phyloP scores from a whole-genome alignment of 1,140 invertebrate genomes.

The Hyphantria cunea region DNA sequence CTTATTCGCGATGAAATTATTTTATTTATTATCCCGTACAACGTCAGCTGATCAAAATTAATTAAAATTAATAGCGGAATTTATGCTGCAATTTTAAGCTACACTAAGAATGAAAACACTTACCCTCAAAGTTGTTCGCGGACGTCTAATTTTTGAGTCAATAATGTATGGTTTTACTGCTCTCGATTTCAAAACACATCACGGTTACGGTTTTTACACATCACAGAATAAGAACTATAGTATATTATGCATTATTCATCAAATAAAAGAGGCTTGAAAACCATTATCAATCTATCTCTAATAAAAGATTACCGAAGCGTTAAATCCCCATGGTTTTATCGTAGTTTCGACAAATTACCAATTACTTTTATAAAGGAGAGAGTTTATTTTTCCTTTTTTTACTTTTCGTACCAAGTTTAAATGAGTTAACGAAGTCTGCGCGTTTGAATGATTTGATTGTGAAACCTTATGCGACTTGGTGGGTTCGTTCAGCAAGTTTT shows the following conservation, averaged over 20 bases:
- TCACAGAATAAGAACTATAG: neutral
- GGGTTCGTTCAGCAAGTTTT: too few species aligned
- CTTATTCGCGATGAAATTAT: too few species aligned
- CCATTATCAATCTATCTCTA: neutral
- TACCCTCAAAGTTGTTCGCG: too few species aligned
- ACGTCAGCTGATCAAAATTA: too few species aligned
- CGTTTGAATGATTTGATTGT: too few species aligned
- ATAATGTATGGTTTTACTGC: neutral
- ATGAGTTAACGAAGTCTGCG: neutral
- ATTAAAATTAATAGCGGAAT: too few species aligned
- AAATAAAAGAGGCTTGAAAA: neutral
- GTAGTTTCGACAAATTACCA: neutral
- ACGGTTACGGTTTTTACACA: neutral
- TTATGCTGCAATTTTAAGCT: too few species aligned
- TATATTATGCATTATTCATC: neutral
- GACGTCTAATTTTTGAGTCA: too few species aligned
- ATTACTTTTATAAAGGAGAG: neutral
- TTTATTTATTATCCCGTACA: too few species aligned
- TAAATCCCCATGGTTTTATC: neutral
- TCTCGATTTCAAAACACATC: neutral
- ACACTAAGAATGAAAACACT: too few species aligned
- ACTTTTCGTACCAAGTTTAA: neutral
- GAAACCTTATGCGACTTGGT: too few species aligned
- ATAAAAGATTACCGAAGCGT: neutral
- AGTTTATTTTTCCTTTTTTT: neutral